Evolutionary conservation across 1,140 invertebrate species (phyloP), one percentile per base, ranked within the genome.

Genomic region (Bombus sibiricus): DNA sequence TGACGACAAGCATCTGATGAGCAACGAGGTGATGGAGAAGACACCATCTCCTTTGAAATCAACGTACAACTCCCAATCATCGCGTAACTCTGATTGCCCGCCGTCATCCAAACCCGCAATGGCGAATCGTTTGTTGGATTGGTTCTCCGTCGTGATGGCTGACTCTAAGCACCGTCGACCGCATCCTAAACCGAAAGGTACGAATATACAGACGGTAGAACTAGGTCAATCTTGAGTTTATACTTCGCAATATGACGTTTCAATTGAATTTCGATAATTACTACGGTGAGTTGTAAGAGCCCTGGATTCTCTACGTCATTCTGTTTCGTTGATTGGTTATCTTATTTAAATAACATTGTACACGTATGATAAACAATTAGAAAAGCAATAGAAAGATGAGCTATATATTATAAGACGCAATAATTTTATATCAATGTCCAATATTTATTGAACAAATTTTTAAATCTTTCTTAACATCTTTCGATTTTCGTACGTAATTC

Each of bases 121-220:
- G 97, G 98, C 98, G 15, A 97, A 98, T 95, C 96, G 98, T 8
- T 95, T 99, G 79, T 95, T 99, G n/a, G 98, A 99, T 95, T 99
- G 98, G 98, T 99, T 99, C 94, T 98, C 97, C 5, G 98, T 99
- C 76, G 97, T 98, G 68, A 98, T 98, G 98, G 96, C 97, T 59
- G 98, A 98, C 91, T 95, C 95, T 78, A 96, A 96, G 91, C 94
- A 96, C 81, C 94, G 96, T 74, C 94, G 96, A 83, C 95, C 95
- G 39, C 95, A 95, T 88, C 94, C 93, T 74, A 96, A 97, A 92
- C 95, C 95, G 28, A 97, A 96, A 96, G 96, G 96, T 96, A 94
- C 85, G 85, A 86, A 73, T 15, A 13, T 32, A 18, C 25, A 47
- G 25, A 25, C 12, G 6, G 0, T 32, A 28, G 25, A 59, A 78